Evolutionary conservation across 2,113 vertebrate species (phyloP).

Genomic region (Corythornis cristatus): DNA sequence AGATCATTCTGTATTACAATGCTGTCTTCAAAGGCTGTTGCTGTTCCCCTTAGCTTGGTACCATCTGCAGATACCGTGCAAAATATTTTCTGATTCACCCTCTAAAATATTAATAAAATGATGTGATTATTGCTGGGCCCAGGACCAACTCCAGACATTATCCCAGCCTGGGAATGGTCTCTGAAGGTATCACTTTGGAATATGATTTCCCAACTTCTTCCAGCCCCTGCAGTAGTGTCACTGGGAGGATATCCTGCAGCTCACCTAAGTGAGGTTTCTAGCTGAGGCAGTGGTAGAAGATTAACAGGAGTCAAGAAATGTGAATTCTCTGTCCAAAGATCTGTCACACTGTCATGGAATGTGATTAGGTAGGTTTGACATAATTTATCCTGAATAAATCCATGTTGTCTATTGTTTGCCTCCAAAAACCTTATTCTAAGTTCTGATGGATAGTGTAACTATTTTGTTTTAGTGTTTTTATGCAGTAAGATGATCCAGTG

Average conservation of each 20-base stretch:
- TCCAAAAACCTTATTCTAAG: background rate
- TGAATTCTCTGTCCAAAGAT: background rate
- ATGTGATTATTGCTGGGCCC: background rate
- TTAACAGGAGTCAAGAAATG: background rate
- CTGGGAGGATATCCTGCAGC: background rate
- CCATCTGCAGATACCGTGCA: slow-evolving; percentile 33
- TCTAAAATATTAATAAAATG: background rate
- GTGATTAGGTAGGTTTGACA: background rate
- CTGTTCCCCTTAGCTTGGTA: background rate
- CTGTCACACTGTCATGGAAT: background rate
- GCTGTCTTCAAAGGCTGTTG: slow-evolving; percentile 39
- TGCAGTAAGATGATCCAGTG: background rate
- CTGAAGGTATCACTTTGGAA: background rate
- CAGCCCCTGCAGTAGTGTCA: background rate
- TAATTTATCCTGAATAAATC: background rate
- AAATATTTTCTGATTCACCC: background rate
- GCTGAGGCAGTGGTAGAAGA: background rate
- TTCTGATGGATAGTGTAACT: background rate
- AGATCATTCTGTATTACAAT: slow-evolving; percentile 27
- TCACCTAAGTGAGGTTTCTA: background rate
- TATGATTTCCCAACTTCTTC: background rate
- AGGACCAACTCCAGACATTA: background rate
- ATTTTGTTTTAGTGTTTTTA: background rate
- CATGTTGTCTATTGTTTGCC: background rate
- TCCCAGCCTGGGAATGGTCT: background rate